Evolutionary conservation across 2,113 vertebrate species (phyloP), one percentile per base, ranked within the genome.

Genomic region (Trichomycterus rosablanca): DNA sequence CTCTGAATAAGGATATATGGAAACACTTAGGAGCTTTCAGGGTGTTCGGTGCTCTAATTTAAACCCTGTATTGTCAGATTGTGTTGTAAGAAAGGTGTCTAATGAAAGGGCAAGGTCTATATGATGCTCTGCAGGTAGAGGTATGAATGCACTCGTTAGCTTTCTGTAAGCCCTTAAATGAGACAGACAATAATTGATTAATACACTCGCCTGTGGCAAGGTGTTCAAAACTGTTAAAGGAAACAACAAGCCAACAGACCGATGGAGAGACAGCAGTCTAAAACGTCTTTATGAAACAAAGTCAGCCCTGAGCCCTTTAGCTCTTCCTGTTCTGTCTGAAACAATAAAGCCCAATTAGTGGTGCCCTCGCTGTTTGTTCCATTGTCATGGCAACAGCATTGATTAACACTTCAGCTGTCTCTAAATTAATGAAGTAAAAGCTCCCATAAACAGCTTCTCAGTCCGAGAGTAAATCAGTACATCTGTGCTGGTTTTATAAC

Each of bases 301-400:
- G 30, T 66, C 58, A 72, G 59, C 51, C 46, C n/a, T 40, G 63
- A 68, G 43, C 53, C 63, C 74, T 55, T 58, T 60, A 35, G 43
- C 65, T 74, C 75, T 59, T 63, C 53, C 62, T 68, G 53, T 57
- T 70, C 67, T 68, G 62, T 69, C 74, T 72, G 63, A 74, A 78
- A 77, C 84, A 88, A 87, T 88, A 84, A 89, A 87, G 86, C 81
- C 79, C 86, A 91, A 91, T 91, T 91, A 91, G 83, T 73, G 63
- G 68, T 83, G 81, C 74, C 82, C 85, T 80, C 83, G 84, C 83
- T 86, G 83, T 86, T 89, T 89, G 86, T 85, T 81, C 74, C 1
- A 87, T 93, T 87, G 74, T 84, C 83, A 85, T 81, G 84, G 91
- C 87, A 89, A 93, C 89, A 51, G 68, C 75, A 74, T 81, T 86